These are phyloP conservation scores for Platysteira castanea DNA, from an alignment of 2,113 vertebrate species.

Conservation along the genomic window DNA sequence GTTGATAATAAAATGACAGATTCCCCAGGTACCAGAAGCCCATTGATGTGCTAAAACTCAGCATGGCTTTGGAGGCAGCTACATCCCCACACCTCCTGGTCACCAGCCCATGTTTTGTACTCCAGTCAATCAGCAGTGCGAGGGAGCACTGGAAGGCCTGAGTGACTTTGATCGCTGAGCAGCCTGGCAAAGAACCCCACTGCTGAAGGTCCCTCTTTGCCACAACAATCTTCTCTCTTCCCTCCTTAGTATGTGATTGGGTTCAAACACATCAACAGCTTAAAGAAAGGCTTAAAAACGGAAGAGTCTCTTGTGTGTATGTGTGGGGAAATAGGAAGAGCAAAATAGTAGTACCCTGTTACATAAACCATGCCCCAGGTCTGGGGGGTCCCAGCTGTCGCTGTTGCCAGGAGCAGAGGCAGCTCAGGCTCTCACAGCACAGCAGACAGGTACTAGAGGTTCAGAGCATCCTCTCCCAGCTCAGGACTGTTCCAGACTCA, in stretches of 20 bases:
- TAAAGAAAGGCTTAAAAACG: background rate
- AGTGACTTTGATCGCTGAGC: no score
- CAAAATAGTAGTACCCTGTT: background rate
- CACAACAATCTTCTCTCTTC: background rate
- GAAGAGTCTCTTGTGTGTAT: background rate
- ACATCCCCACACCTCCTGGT: background rate
- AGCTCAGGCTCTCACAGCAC: background rate
- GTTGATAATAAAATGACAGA: background rate
- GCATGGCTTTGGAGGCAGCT: background rate
- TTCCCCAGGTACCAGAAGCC: background rate
- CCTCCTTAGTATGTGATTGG: background rate
- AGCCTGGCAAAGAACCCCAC: no score
- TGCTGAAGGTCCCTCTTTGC: no score
- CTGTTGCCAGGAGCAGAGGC: background rate
- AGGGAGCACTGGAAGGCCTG: fast-evolving
- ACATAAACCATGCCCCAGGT: background rate
- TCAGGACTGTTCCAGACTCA: background rate
- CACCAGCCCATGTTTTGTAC: background rate
- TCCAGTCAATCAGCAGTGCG: background rate
- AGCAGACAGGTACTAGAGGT: fast-evolving
- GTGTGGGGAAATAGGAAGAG: background rate
- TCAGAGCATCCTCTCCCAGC: background rate
- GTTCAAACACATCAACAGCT: background rate
- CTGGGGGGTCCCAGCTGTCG: background rate
- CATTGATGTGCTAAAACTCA: background rate